Base-by-base conservation (phyloP, 2,888 invertebrate species). In the Pharmacophagus antenor region DNA sequence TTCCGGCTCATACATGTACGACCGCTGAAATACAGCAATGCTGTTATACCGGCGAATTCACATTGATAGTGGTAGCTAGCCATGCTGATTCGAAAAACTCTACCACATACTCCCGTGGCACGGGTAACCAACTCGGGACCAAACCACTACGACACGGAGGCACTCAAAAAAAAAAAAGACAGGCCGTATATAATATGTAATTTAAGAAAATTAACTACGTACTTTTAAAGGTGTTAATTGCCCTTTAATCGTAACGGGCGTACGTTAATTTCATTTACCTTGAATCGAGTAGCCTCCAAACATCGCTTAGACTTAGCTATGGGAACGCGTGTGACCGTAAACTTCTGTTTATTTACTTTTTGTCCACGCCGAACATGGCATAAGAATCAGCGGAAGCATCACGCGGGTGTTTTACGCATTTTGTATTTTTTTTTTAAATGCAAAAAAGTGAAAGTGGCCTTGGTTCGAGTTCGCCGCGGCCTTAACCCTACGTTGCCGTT, bases 381-480 rank as follows among this genome's bases (percentile, higher is more conserved):
- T 41, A 25, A 31, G 42, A 41, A 59, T 31, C 49, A 55, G 8
- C 50, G 55, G 31, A 49, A 31, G n/a, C 23, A 17, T 60, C 23
- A 44, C 60, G 42, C 31, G 37, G 46, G 49, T 49, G 8, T 10
- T 27, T 42, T 37, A 10, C 46, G 44, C n/a, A 6, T 18, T n/a
- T 42, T 42, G n/a, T n/a, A n/a, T n/a, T 56, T 56, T 49, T 55
- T 55, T 42, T 59, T 51, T 60, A 41, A 60, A 47, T 60, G 51
- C 31, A 27, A 37, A 46, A 50, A 55, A 56, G 60, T 60, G 56
- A 60, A 56, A 60, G 60, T 56, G 55, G 51, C 60, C 55, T 31
- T 51, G 55, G 50, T 37, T 25, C 5, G 48, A 12, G 44, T 55
- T 25, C 18, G 17, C 10, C 10, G n/a, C 27, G 15, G 37, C 44